Evolutionary conservation across 2,888 invertebrate species (phyloP).

Genomic region (Eugnorisma glareosa): DNA sequence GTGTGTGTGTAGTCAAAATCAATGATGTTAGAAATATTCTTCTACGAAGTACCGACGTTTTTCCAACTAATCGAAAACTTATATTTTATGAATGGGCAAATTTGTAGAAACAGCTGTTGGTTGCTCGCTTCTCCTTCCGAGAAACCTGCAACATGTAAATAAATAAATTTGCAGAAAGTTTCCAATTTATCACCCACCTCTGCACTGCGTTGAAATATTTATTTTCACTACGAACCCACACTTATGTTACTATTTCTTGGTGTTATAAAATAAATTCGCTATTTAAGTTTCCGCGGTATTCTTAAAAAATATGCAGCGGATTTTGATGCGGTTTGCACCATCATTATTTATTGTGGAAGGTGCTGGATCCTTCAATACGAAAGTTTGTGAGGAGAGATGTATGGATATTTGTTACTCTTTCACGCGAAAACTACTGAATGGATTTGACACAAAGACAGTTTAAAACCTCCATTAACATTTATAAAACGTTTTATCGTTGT

Average conservation of each 20-base stretch:
- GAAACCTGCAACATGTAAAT: conserved; percentile 25
- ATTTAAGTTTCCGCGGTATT: neutral
- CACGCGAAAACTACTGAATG: too few species aligned
- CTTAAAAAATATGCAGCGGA: neutral
- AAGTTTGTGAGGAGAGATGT: too few species aligned
- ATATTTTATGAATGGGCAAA: conserved; percentile 7
- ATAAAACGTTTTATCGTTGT: too few species aligned
- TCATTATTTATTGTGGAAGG: neutral
- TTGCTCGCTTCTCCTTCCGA: neutral
- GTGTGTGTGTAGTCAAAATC: neutral
- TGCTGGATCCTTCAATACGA: too few species aligned
- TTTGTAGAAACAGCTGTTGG: neutral
- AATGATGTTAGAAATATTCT: neutral
- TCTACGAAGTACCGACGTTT: neutral
- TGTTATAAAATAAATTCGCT: neutral
- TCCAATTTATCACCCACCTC: conserved; percentile 6
- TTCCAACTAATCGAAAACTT: neutral
- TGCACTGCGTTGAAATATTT: conserved; percentile 11
- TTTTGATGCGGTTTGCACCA: neutral
- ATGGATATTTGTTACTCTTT: too few species aligned
- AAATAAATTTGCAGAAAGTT: conserved; percentile 19
- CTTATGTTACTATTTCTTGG: neutral
- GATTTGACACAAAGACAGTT: too few species aligned
- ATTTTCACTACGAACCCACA: neutral
- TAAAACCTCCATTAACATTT: too few species aligned